These are phyloP conservation scores for Zosterops japonicus DNA, from an alignment of 2,113 vertebrate species.

Conservation along the genomic window DNA sequence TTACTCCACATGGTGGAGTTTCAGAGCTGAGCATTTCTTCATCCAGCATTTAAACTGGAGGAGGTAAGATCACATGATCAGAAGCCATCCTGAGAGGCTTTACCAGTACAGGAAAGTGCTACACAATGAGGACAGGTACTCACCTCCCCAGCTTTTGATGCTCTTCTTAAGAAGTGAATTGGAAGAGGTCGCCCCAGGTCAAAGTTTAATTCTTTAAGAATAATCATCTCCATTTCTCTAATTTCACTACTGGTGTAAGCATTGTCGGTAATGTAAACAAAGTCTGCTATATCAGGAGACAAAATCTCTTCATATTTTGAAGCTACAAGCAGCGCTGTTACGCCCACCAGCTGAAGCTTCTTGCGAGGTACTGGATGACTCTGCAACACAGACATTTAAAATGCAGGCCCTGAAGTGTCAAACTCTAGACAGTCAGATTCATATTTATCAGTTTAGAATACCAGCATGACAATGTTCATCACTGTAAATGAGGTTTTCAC, in stretches of 20 bases:
- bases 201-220: conserved; percentile 84
- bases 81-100: not conserved
- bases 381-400: conserved; percentile 62
- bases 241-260: conserved; percentile 85
- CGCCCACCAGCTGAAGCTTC: conserved; percentile 90
- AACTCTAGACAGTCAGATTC: not conserved
- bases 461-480: not conserved
- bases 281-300: conserved; percentile 85
- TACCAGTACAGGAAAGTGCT: not conserved
- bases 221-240: conserved; percentile 85
- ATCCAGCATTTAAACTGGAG: not conserved
- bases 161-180: conserved; percentile 89
- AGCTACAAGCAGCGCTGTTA: conserved; percentile 88
- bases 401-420: not conserved
- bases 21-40: not conserved
- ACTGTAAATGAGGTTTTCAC: not conserved
- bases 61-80: not conserved
- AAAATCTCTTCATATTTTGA: conserved; percentile 95
- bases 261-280: conserved; percentile 92
- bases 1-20: not conserved
- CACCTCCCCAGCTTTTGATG: conserved; percentile 89
- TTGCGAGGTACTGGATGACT: conserved; percentile 82
- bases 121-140: not conserved
- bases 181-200: conserved; percentile 89
- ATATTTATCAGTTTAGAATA: not conserved